Conservation (phyloP, 2,113 vertebrate species). For the Chamaea fasciata region DNA sequence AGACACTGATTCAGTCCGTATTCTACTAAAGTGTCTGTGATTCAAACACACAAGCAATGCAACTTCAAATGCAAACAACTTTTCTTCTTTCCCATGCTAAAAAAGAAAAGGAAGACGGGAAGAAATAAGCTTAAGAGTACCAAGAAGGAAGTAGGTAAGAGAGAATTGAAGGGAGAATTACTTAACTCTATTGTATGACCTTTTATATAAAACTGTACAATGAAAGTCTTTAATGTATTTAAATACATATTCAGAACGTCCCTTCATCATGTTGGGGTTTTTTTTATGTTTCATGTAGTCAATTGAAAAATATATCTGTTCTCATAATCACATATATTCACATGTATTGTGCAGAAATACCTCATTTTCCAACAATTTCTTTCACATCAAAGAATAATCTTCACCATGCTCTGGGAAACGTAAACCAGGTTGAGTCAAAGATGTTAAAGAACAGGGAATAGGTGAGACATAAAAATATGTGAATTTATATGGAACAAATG, state of each 20-base stretch:
- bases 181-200: not conserved
- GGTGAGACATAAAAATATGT: fast-evolving
- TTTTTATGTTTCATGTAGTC: not conserved
- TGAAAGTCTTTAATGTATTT: not conserved
- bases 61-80: not conserved
- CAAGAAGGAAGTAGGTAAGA: not conserved
- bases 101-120: not conserved
- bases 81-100: not conserved
- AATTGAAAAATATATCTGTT: not conserved
- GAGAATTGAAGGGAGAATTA: not conserved
- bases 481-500: fast-evolving
- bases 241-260: not conserved
- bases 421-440: not conserved
- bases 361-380: not conserved
- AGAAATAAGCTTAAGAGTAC: not conserved
- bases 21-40: not conserved
- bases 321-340: not conserved
- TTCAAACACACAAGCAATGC: not conserved
- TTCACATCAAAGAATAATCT: not conserved
- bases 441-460: not conserved
- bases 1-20: not conserved
- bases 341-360: not conserved
- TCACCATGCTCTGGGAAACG: fast-evolving
- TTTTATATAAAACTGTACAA: not conserved
- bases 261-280: not conserved